Conservation (phyloP, 2,797 vertebrate species). For the Phalloptychus januarius region DNA sequence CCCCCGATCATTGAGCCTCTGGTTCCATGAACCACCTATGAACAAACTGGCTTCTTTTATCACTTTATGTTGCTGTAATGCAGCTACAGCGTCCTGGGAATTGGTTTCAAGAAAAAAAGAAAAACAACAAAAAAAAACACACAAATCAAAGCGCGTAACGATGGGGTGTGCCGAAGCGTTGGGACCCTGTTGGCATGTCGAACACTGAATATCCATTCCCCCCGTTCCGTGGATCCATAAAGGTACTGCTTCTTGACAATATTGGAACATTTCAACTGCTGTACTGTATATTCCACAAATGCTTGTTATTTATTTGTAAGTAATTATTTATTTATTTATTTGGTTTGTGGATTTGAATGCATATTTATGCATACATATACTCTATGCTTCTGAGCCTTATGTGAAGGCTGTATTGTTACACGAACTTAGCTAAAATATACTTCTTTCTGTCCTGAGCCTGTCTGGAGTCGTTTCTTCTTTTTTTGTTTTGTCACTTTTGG, state of each 20-base stretch:
- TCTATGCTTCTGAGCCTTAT: constrained; percentile 80
- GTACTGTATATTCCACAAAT: constrained; percentile 81
- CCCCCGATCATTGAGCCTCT: constrained; percentile 34
- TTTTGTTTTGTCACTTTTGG: neutral
- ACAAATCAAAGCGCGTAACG: constrained; percentile 46
- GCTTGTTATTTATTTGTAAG: constrained; percentile 83
- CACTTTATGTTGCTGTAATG: constrained; percentile 54
- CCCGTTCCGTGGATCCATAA: constrained; percentile 39
- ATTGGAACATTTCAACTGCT: constrained; percentile 73
- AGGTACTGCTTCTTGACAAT: constrained; percentile 71
- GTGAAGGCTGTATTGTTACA: constrained; percentile 80
- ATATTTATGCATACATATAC: constrained; percentile 80
- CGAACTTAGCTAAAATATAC: constrained; percentile 81
- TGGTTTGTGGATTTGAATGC: constrained; percentile 81
- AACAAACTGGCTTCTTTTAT: constrained; percentile 53
- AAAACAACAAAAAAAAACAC: neutral
- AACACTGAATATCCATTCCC: constrained; percentile 65
- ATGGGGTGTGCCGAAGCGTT: constrained; percentile 64
- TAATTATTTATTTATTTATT: constrained; percentile 81
- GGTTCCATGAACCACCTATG: constrained; percentile 67
- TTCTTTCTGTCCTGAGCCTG: constrained; percentile 76
- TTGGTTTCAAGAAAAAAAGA: constrained; percentile 25
- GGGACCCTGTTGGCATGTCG: constrained; percentile 72
- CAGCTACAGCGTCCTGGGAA: constrained; percentile 54
- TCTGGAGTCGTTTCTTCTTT: constrained; percentile 23